A percentile compares a stretch with the other conserved stretches of the same genome.
phyloP scores from a whole-genome alignment of 2,113 vertebrate species.

The Tragelaphus scriptus region DNA sequence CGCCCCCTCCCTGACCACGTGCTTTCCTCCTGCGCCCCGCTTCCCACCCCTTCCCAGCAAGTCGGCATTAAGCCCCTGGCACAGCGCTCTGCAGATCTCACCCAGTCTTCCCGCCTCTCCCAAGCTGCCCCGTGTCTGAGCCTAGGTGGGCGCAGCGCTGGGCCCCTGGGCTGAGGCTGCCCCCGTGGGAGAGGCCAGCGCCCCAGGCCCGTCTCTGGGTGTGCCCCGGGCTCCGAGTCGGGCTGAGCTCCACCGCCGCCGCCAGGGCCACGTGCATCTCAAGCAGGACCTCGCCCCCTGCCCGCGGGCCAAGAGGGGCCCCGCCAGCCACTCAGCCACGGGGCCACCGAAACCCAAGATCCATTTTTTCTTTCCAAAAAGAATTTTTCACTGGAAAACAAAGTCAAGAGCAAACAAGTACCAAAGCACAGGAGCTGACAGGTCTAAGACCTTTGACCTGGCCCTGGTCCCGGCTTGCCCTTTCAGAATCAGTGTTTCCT shows the following conservation, averaged over 20 bases:
- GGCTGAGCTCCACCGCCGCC: not conserved
- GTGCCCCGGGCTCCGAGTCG: not conserved
- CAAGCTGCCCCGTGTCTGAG: not conserved
- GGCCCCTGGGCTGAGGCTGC: not conserved
- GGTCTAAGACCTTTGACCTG: not conserved
- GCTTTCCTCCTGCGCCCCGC: not conserved
- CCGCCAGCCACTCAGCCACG: not conserved
- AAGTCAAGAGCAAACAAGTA: not conserved
- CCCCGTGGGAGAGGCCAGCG: not conserved
- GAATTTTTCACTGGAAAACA: not conserved
- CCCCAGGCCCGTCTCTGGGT: not conserved
- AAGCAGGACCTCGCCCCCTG: not conserved
- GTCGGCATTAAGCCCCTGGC: not conserved
- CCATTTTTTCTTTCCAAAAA: not conserved
- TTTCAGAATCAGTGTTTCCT: not conserved
- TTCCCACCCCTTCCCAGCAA: accelerated
- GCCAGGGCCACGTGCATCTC: accelerated
- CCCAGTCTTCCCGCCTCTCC: not conserved
- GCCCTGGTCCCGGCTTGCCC: not conserved
- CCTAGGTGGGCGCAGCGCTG: not conserved
- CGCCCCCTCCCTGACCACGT: not conserved
- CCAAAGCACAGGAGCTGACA: not conserved
- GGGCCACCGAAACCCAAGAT: not conserved
- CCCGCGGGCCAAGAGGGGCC: not conserved
- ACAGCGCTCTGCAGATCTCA: not conserved